Evolutionary conservation across 1,140 invertebrate species (phyloP), one percentile per base, ranked within the genome.

Genomic region (Monomorium pharaonis): DNA sequence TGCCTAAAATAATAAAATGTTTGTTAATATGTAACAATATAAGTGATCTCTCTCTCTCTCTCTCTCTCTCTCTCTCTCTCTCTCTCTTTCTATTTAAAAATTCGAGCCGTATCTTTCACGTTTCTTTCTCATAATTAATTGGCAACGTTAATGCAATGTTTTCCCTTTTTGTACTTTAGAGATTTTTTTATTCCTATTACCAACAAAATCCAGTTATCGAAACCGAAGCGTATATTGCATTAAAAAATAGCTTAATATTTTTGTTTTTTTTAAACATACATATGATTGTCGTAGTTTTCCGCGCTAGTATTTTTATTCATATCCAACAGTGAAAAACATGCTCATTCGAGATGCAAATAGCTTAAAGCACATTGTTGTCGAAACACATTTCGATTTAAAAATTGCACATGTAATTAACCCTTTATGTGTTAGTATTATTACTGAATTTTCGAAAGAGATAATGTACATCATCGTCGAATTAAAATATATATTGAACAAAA

Each of bases 241-340:
- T 65, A 49, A 14, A n/a, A 58, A 37, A 49, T 49, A 49, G 14
- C 16, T 21, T 62, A 16, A 77, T 44, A 76, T 16, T 58, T 27
- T n/a, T 51, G 44, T 30, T 80, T 69, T 80, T 69, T 67, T 37
- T 14, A 80, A 80, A 69, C 24, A 27, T 33, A 37, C 14, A 24
- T 51, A 51, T 30, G 37, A 18, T 80, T 16, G 5, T 18, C 10
- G 3, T 14, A n/a, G 30, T 5, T 37, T 18, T 37, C 18, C 21
- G 4, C 18, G 27, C 37, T 47, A 78, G 44, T 67, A 67, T 51
- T 78, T 54, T 6, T 21, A 33, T 63, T 24, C 21, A n/a, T 44
- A 60, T 76, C 16, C 47, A 7, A 5, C 24, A n/a, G 18, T 30
- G n/a, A 37, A 54, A 80, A 78, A 51, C 47, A 65, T 14, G 9